Percentiles rank a stretch among this genome's conserved stretches.
Evolutionary conservation across 2,113 vertebrate species (phyloP).

Genomic region (Probosciger aterrimus): DNA sequence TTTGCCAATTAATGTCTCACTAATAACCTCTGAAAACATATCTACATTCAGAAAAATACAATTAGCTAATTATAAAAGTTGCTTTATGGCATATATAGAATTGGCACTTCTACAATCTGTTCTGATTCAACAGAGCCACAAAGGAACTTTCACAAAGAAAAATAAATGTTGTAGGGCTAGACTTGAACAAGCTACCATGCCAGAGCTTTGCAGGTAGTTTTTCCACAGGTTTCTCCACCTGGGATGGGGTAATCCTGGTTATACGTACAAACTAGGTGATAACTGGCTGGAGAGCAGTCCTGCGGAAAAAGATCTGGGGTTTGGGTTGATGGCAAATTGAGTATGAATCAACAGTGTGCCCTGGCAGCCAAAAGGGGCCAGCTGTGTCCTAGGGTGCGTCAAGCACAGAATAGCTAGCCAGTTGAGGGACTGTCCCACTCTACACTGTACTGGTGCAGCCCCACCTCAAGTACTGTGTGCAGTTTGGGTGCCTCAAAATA

Average conservation of each 20-base stretch:
- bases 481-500: background rate
- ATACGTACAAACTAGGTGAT: fast-evolving
- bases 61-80: background rate
- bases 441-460: background rate
- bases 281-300: background rate
- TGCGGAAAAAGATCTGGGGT: background rate
- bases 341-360: background rate
- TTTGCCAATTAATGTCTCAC: background rate
- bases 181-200: background rate
- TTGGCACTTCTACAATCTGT: background rate
- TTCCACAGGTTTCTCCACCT: background rate
- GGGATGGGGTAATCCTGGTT: background rate
- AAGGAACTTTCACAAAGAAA: background rate
- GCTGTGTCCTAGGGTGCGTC: background rate
- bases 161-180: background rate
- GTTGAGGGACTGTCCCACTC: fast-evolving
- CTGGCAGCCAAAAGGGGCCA: background rate
- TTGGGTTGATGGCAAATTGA: background rate
- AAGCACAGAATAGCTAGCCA: background rate
- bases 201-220: background rate
- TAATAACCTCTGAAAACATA: background rate
- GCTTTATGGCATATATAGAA: background rate
- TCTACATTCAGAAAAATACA: background rate
- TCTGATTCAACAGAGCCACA: background rate
- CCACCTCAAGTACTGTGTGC: background rate